Evolutionary conservation across 2,888 invertebrate species (phyloP).

Genomic region (Sycophila texana): DNA sequence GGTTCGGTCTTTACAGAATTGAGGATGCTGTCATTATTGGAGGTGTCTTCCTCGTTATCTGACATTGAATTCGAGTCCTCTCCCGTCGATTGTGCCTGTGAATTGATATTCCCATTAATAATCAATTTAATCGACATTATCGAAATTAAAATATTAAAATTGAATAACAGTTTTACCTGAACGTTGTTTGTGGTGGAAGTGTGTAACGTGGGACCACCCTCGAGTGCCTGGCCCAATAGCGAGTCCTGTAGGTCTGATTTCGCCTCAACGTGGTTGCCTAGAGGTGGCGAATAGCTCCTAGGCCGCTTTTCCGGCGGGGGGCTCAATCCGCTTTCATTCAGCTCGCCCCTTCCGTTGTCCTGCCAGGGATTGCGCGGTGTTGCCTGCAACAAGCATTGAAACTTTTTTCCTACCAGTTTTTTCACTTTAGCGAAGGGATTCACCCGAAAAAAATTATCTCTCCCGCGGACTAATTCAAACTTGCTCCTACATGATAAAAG

Average conservation of each 20-base stretch:
- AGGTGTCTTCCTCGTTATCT: conserved; percentile 73
- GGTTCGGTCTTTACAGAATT: conserved; percentile 87
- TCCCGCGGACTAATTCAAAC: too few species aligned
- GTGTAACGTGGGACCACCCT: conserved; percentile 83
- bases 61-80: conserved; percentile 86
- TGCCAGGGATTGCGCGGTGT: conserved; percentile 82
- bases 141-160: not conserved
- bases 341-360: conserved; percentile 78
- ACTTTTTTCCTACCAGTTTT: too few species aligned
- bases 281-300: conserved; percentile 72
- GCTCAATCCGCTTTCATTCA: conserved; percentile 77
- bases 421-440: too few species aligned
- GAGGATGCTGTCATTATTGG: conserved; percentile 85
- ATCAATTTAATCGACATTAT: not conserved
- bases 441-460: too few species aligned
- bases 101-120: not conserved
- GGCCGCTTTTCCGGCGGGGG: conserved; percentile 77
- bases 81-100: conserved; percentile 83
- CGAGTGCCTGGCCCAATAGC: conserved; percentile 86
- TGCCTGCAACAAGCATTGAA: conserved; percentile 73
- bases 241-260: conserved; percentile 83
- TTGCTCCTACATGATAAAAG: too few species aligned
- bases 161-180: conserved; percentile 72
- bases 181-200: conserved; percentile 74
- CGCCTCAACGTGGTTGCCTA: conserved; percentile 71